Evolutionary conservation across 2,888 invertebrate genomes (phyloP).

Genomic region (Odontocolon sp.): DNA sequence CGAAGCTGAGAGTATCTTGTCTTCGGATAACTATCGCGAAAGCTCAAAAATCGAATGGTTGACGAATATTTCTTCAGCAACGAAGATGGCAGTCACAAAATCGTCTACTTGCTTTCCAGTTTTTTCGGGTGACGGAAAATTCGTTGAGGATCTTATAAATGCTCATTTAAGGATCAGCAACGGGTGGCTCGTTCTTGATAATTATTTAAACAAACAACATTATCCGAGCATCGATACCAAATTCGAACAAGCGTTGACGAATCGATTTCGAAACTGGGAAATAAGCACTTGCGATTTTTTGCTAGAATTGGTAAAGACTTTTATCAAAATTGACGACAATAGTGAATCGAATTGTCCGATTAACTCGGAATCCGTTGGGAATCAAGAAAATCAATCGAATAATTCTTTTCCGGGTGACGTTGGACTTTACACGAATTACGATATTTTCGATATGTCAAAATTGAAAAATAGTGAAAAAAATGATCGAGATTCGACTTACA

Average conservation of each 20-base stretch:
- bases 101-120: conserved; percentile 75
- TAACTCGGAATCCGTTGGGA: conserved; percentile 27
- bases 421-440: conserved; percentile 71
- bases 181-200: conserved; percentile 77
- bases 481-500: conserved; percentile 48
- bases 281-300: conserved; percentile 70
- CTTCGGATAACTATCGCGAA: conserved; percentile 57
- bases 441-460: conserved; percentile 64
- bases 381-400: conserved; percentile 61
- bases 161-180: conserved; percentile 74
- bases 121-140: conserved; percentile 71
- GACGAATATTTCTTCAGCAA: conserved; percentile 70
- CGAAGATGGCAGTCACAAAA: conserved; percentile 73
- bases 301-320: conserved; percentile 69
- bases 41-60: conserved; percentile 68
- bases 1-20: conserved; percentile 72
- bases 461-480: conserved; percentile 48
- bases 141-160: conserved; percentile 73
- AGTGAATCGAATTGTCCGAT: neutral
- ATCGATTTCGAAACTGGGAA: conserved; percentile 73
- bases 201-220: conserved; percentile 76
- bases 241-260: conserved; percentile 67
- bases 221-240: conserved; percentile 71
- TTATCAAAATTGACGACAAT: conserved; percentile 69
- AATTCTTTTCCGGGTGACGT: conserved; percentile 76